phyloP scores from a whole-genome alignment of 2,113 vertebrate species.

The Eulacestoma nigropectus region DNA sequence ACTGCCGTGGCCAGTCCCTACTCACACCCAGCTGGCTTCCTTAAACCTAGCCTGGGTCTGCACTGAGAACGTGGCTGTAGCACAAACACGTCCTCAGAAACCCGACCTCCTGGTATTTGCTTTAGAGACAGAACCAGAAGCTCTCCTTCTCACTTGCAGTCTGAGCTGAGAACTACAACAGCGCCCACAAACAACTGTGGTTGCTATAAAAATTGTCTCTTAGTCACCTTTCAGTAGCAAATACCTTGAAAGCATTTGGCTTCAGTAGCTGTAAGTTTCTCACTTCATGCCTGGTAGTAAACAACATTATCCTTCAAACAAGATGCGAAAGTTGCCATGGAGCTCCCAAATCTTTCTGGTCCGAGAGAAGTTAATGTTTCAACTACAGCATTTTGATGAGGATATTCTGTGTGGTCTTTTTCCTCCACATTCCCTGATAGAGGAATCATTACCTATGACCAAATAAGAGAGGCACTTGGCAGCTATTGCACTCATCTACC shows the following conservation, averaged over 20 bases:
- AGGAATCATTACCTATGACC: slow-evolving; percentile 51
- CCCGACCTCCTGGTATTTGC: neutral
- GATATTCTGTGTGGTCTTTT: slow-evolving; percentile 10
- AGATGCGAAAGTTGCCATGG: slow-evolving; percentile 48
- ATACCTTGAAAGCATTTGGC: slow-evolving; percentile 57
- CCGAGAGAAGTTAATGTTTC: neutral
- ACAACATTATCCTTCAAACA: slow-evolving; percentile 32
- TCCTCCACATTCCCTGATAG: neutral
- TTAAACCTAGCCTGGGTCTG: neutral
- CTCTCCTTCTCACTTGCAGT: slow-evolving; percentile 19
- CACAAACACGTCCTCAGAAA: neutral
- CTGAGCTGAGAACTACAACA: slow-evolving; percentile 44
- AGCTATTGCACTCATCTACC: slow-evolving; percentile 39
- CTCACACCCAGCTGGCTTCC: neutral
- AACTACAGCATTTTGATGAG: neutral
- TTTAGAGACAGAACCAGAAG: neutral
- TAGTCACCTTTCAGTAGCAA: slow-evolving; percentile 38
- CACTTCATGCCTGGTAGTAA: slow-evolving; percentile 50
- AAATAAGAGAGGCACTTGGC: slow-evolving; percentile 56
- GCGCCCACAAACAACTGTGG: slow-evolving; percentile 28
- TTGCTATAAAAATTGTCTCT: slow-evolving; percentile 22
- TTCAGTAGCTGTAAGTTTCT: slow-evolving; percentile 22
- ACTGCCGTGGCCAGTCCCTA: neutral
- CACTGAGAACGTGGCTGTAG: neutral
- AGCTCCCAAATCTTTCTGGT: neutral